Conservation (phyloP, 2,888 invertebrate genomes). For the Charanyca ferruginea region DNA sequence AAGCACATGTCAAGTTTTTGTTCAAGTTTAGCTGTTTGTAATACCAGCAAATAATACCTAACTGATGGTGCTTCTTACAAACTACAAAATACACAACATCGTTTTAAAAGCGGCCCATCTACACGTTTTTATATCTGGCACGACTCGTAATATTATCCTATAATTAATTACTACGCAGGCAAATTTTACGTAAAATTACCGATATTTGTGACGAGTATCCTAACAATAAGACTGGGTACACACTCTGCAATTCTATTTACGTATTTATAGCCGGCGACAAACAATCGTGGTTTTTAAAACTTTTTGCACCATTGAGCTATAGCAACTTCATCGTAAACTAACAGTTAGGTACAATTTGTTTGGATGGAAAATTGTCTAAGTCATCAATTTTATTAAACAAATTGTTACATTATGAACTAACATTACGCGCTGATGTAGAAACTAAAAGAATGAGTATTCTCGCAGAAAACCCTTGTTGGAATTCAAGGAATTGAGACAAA, state of each 20-base stretch:
- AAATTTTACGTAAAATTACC: conserved; percentile 39
- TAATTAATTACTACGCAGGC: conserved; percentile 38
- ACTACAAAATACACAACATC: conserved; percentile 16
- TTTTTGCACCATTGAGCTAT: too few species aligned
- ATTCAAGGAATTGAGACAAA: conserved; percentile 12
- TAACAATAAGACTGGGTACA: conserved; percentile 25
- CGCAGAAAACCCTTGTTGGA: too few species aligned
- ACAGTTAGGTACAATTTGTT: not conserved
- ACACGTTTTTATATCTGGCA: conserved; percentile 27
- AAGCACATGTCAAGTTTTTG: not conserved
- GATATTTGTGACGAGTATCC: conserved; percentile 15
- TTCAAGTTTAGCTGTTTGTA: not conserved
- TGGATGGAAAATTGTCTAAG: not conserved
- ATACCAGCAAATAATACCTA: not conserved
- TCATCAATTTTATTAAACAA: too few species aligned
- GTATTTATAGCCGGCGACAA: not conserved
- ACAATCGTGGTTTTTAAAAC: too few species aligned
- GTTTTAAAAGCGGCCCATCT: conserved; percentile 27
- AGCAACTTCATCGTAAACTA: not conserved
- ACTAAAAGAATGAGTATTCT: too few species aligned
- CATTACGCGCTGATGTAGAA: conserved; percentile 7
- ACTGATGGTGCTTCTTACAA: too few species aligned
- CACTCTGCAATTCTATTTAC: conserved; percentile 14
- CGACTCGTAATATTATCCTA: conserved; percentile 3
- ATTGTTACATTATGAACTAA: not conserved